Evolutionary conservation across 2,888 invertebrate genomes (phyloP).

Genomic region (Flabesymbios commensalis): DNA sequence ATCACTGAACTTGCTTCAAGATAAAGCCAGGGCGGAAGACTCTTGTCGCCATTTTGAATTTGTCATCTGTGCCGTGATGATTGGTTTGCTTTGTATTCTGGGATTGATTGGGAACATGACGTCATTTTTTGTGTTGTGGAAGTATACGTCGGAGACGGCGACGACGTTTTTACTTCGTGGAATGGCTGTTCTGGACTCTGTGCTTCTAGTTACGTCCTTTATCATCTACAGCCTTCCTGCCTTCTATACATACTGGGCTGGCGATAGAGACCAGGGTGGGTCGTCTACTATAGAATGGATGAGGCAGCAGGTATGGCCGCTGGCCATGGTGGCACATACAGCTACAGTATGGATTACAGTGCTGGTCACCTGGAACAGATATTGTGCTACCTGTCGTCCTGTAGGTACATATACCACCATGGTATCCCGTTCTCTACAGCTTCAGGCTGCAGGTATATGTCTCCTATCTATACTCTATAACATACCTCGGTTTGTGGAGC

Average conservation of each 20-base stretch:
- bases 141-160: constrained; percentile 25
- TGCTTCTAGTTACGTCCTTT: constrained; percentile 13
- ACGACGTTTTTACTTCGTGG: constrained; percentile 27
- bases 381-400: constrained; percentile 27
- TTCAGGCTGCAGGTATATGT: constrained; percentile 23
- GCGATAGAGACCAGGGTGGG: background rate
- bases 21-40: too few relatives aligned
- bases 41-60: constrained; percentile 16
- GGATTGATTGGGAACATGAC: constrained; percentile 25
- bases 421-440: constrained; percentile 6
- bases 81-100: constrained; percentile 21
- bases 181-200: constrained; percentile 14
- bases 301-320: constrained; percentile 30
- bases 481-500: constrained; percentile 34
- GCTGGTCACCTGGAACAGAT: constrained; percentile 31
- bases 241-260: background rate
- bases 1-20: too few relatives aligned
- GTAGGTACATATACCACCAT: constrained; percentile 12
- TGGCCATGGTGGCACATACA: constrained; percentile 33
- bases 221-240: constrained; percentile 19
- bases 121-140: constrained; percentile 27
- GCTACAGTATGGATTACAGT: constrained; percentile 33
- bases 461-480: constrained; percentile 32
- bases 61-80: constrained; percentile 18
- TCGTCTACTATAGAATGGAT: background rate